Evolutionary conservation across 2,113 vertebrate genomes (phyloP).

Genomic region (Ictidomys tridecemlineatus): DNA sequence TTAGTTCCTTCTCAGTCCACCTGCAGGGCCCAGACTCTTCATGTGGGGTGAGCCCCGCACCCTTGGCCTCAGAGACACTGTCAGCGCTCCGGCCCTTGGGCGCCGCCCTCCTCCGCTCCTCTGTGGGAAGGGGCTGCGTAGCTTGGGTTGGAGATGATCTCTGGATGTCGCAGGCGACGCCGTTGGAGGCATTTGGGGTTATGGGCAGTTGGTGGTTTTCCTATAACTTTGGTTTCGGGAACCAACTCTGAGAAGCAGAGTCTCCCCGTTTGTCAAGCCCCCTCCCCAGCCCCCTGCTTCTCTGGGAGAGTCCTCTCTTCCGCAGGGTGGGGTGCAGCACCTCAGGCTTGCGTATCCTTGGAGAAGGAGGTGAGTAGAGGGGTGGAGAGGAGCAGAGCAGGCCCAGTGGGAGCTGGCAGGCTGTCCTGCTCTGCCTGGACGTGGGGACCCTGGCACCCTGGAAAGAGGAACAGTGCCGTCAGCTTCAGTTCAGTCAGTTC

Average conservation of each 20-base stretch:
- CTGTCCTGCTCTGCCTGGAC: accelerated
- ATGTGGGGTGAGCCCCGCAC: background rate
- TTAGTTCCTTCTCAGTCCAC: too few species aligned
- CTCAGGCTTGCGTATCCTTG: background rate
- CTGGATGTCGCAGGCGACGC: too few species aligned
- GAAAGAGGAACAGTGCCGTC: too few species aligned
- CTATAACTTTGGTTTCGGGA: background rate
- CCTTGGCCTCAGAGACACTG: too few species aligned
- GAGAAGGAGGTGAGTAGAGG: too few species aligned
- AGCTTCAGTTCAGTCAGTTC: too few species aligned
- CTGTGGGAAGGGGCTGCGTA: background rate
- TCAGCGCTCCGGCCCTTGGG: too few species aligned
- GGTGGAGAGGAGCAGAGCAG: background rate
- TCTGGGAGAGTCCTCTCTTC: too few species aligned
- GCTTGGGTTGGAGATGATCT: background rate
- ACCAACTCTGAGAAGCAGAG: background rate
- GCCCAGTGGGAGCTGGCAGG: background rate
- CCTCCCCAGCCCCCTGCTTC: too few species aligned
- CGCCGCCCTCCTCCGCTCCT: background rate
- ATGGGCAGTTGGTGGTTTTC: background rate
- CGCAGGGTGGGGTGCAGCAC: too few species aligned
- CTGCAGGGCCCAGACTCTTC: too few species aligned
- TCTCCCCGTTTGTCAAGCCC: background rate
- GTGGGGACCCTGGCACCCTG: accelerated
- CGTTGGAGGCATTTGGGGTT: background rate